Evolutionary conservation across 2,113 vertebrate species (phyloP).

Genomic region (Ornithorhynchus anatinus): DNA sequence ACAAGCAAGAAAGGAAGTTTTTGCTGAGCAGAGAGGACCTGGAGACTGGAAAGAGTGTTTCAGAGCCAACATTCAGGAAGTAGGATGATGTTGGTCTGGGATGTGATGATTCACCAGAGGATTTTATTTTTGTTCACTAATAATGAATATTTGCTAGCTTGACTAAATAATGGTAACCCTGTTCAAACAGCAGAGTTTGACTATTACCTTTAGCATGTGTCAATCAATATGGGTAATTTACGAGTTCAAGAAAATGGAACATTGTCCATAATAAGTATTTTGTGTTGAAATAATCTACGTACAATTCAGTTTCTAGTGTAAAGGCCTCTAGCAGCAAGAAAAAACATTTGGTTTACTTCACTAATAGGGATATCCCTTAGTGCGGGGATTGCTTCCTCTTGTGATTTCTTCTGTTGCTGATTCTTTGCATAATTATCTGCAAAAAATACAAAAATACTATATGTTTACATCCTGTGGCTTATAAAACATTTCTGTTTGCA

Average conservation of each 20-base stretch:
- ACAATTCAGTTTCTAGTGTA: constrained; percentile 25
- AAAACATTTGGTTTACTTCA: constrained; percentile 89
- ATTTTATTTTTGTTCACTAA: constrained; percentile 13
- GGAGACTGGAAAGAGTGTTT: too few relatives aligned
- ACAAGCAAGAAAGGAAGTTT: too few relatives aligned
- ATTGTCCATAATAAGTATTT: not conserved
- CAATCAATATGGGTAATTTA: not conserved
- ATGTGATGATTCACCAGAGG: not conserved
- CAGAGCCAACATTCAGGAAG: not conserved
- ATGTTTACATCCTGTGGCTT: not conserved
- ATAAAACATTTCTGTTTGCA: not conserved
- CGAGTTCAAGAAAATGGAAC: not conserved
- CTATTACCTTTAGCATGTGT: not conserved
- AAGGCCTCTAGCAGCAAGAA: constrained; percentile 62
- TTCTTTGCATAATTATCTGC: constrained; percentile 84
- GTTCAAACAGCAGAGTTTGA: not conserved
- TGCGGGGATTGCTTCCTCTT: constrained; percentile 80
- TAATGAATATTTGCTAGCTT: not conserved
- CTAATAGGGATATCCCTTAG: constrained; percentile 86
- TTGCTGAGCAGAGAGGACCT: too few relatives aligned
- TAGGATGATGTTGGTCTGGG: not conserved
- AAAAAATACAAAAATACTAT: constrained; percentile 17
- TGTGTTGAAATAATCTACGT: not conserved
- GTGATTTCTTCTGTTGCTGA: constrained; percentile 72
- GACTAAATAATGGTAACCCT: not conserved